Evolutionary conservation across 2,888 invertebrate species (phyloP), one percentile per base, ranked within the genome.

Genomic region (Tetanocera ferruginea): DNA sequence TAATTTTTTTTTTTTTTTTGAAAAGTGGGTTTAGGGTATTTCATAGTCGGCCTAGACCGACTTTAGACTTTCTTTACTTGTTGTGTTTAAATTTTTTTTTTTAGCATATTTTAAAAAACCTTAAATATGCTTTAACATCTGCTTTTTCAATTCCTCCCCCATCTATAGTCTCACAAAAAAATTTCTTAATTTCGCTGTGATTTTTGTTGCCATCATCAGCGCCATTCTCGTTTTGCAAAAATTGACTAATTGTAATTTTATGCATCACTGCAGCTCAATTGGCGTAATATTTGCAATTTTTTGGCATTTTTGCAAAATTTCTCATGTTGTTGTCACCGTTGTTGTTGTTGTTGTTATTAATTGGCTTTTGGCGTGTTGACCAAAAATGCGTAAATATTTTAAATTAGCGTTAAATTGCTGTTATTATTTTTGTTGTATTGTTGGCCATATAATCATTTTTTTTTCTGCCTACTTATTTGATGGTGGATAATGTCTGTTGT

Each of bases 241-340:
- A 55, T 34, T 19, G 31, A 66, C 31, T 67, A 51, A 75, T 67
- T 75, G 75, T 66, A 52, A 75, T 75, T 75, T 75, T 55, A 75
- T 67, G 55, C 75, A 34, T 31, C 75, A 67, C n/a, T 67, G 75
- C 75, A 52, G 55, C 52, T 55, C 66, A 75, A 75, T 75, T 66
- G 67, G 43, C 75, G 75, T 75, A 67, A 75, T 67, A 55, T 67
- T 75, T 55, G 75, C 75, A 55, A 43, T 67, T 75, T n/a, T 74
- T 75, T 34, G 28, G 23, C 66, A 75, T 52, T 75, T 75, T 52
- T 67, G 3, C 5, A 43, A 25, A 51, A 17, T 28, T n/a, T 17
- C 17, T 60, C 11, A 11, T 34, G 19, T 34, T 57, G 57, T 75
- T 67, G 34, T 67, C 52, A 37, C 64, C 8, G 73, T 37, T 67